Conservation (phyloP, 2,888 invertebrate genomes). For the Ectemnius continuus region DNA sequence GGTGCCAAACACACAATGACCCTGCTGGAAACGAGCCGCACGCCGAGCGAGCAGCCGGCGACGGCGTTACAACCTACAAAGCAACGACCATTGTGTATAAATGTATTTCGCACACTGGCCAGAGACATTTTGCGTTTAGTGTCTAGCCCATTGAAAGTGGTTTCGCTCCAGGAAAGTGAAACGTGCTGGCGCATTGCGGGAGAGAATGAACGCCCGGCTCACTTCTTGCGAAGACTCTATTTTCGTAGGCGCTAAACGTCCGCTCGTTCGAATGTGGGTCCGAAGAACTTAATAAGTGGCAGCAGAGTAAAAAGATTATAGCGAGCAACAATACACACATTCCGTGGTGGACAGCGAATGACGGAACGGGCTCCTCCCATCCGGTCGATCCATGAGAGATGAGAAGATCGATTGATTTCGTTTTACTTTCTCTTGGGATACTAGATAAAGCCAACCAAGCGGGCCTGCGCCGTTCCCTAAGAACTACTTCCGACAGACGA, state of each 20-base stretch:
- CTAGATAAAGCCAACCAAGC: conserved; percentile 32
- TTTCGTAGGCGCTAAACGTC: conserved; percentile 26
- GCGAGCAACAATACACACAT: background rate
- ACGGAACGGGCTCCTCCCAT: conserved; percentile 15
- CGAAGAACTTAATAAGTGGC: background rate
- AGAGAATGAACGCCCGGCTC: conserved; percentile 26
- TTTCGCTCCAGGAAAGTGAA: conserved; percentile 56
- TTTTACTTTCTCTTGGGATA: conserved; percentile 63
- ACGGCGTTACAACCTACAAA: too few relatives aligned
- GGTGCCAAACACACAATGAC: too few relatives aligned
- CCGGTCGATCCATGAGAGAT: conserved; percentile 17
- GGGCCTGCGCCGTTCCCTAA: conserved; percentile 25
- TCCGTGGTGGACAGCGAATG: background rate
- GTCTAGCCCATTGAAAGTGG: conserved; percentile 40
- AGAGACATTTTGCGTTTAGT: conserved; percentile 13
- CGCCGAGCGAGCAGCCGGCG: too few relatives aligned
- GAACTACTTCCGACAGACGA: conserved; percentile 1
- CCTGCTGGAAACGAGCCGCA: too few relatives aligned
- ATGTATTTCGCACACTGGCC: conserved; percentile 17
- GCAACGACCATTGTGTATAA: conserved; percentile 15
- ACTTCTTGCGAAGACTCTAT: conserved; percentile 16
- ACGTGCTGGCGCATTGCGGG: conserved; percentile 25
- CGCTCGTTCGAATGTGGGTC: too few relatives aligned
- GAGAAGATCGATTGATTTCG: conserved; percentile 57
- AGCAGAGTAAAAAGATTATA: too few relatives aligned